Conservation (phyloP, 2,113 vertebrate genomes). For the Ondatra zibethicus region DNA sequence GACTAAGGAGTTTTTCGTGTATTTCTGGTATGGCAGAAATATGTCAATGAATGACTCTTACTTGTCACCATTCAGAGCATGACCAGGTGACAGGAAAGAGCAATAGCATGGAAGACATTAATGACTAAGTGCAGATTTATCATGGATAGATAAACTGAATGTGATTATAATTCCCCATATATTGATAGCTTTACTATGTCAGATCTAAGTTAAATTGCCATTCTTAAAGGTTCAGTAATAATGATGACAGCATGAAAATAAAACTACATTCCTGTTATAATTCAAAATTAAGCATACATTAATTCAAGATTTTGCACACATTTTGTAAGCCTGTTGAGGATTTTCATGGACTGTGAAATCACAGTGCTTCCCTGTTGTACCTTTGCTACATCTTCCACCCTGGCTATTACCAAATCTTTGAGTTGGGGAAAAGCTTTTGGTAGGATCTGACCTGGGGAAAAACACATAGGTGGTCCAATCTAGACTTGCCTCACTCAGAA, state of each 20-base stretch:
- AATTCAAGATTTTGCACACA: background rate
- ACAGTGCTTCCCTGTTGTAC: background rate
- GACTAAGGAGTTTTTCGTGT: background rate
- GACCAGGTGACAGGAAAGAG: background rate
- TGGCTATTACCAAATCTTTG: background rate
- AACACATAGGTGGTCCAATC: background rate
- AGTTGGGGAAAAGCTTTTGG: background rate
- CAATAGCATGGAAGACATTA: background rate
- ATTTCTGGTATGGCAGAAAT: conserved; percentile 6
- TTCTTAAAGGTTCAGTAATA: conserved; percentile 48
- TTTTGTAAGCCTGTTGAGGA: background rate
- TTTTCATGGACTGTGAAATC: background rate
- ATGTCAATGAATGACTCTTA: conserved; percentile 5
- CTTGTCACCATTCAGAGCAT: background rate
- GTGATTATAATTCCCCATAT: background rate
- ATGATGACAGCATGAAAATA: conserved; percentile 6
- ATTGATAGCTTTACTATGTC: background rate
- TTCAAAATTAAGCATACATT: conserved; percentile 30
- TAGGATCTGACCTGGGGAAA: background rate
- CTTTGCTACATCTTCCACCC: background rate
- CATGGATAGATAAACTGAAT: background rate
- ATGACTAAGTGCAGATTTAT: conserved; percentile 30
- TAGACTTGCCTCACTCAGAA: background rate
- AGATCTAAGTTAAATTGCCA: background rate
- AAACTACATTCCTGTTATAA: background rate